Base-by-base conservation (phyloP, 2,888 invertebrate genomes). In the Megaustenia siamemsis region DNA sequence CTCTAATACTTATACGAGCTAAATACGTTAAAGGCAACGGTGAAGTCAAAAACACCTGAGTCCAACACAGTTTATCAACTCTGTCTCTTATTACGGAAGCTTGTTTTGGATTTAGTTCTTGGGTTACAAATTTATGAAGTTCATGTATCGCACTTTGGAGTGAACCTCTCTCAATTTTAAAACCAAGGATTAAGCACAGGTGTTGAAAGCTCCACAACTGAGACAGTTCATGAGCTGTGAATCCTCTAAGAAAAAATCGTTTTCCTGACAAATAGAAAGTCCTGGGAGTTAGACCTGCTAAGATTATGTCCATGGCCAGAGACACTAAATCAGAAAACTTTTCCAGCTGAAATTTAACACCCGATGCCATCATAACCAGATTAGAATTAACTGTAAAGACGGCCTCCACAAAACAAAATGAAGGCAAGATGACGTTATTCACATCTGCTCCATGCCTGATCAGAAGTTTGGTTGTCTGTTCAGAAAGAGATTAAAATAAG, bases 371-470 rank as follows among this genome's bases (percentile, higher is more conserved):
- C 85, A 85, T 85, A 40, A 85, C 85, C n/a, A 85, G 63, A 35
- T 73, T 80, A 32, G 85, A 76, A 69, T 85, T 81, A 28, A 85
- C 53, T 15, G 85, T 68, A 75, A 85, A 85, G 21, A 85, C 73
- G 28, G 85, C 81, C 49, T 85, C 85, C n/a, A 85, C 76, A 53
- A 85, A 85, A 32, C 81, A 85, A 68, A 85, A 85, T 10, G 76
- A 76, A 32, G 85, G 75, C 38, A 85, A 66, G 35, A 81, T 76
- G 38, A 81, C 81, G 43, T 81, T 85, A 56, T 85, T 85, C 28
- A 85, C 81, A 68, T 85, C 81, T 18, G 81, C 85, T 35, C 85
- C 85, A 63, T 75, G 35, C 18, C 35, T 28, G 60, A 84, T 84
- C 21, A 84, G 38, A 15, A 79, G 69, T 28, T 60, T 71, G 5